Base-by-base conservation (phyloP, 2,888 invertebrate species). In the Drosophila colorata region DNA sequence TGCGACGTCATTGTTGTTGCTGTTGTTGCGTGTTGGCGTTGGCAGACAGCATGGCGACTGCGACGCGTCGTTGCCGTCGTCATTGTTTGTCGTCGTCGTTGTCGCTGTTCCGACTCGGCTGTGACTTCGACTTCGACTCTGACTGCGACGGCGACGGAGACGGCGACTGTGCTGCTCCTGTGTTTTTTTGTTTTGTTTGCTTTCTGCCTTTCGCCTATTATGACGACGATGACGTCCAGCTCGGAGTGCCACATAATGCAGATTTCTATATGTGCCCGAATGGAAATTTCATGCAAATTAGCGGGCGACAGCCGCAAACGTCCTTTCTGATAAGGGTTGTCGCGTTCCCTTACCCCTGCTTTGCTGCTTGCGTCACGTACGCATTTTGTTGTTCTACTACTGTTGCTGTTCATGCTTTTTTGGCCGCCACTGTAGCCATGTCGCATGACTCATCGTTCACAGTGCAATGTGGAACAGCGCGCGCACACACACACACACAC, bases 301-400 rank as follows among this genome's bases (percentile, higher is more conserved):
- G 60, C 57, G 47, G 7, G 28, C 46, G 28, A 49, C 69, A 73
- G 79, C 87, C 88, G 70, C 89, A 88, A 78, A 85, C 88, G 87
- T 90, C 90, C 90, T 90, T 87, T 69, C 88, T 74, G 78, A 83
- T 88, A 88, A 86, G 87, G 87, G 80, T 86, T 83, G 80, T 52
- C 53, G 43, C 33, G 11, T 53, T 20, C 20, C 20, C 41, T 31
- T 16, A 7, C 53, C 43, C 43, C 11, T 4, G 33, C 11, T 4
- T 4, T 13, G 33, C 13, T 33, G 33, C 33, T 13, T 33, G 33
- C 33, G 33, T 33, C 33, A 33, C 84, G 83, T 74, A 79, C 69
- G 70, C 75, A 63, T 71, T 65, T 46, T 57, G 14, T 13, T 48
- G 18, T 47, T 63, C 69, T 16, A 37, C 51, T 57, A 53, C 57